Evolutionary conservation across 2,888 invertebrate species (phyloP), one percentile per base, ranked within the genome.

Genomic region (Stenotaenia linearis): DNA sequence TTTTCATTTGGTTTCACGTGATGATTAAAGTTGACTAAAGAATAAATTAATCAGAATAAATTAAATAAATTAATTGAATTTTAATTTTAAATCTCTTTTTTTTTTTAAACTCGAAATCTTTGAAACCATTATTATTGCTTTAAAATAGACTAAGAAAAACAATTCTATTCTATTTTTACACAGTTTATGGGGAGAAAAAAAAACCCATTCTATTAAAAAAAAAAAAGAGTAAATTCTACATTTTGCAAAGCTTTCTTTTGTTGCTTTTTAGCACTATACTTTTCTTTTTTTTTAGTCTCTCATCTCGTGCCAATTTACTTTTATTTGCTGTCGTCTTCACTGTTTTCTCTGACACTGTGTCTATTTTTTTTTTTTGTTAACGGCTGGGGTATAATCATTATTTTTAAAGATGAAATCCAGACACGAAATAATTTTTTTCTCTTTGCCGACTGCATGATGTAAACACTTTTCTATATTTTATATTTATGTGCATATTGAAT

Each of bases 401-500:
- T n/a, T 56, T 56, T 56, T 56, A 56, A 56, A 56, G 56, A 6
- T 21, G 56, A 56, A 56, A n/a, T n/a, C n/a, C n/a, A n/a, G n/a
- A n/a, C n/a, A n/a, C n/a, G n/a, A n/a, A n/a, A n/a, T n/a, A n/a
- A n/a, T n/a, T n/a, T n/a, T n/a, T n/a, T n/a, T n/a, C n/a, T n/a
- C 7, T 56, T 5, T 56, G n/a, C 7, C 18, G n/a, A 56, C 56
- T 23, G 21, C 21, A 56, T 56, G 18, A 56, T 56, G 18, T 56
- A n/a, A 56, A 56, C 56, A 40, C 3, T 40, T 32, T n/a, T 35
- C 28, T 32, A 3, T 40, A n/a, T 15, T 75, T 0, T 18, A 7
- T 56, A 56, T 56, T 56, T 56, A 56, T 56, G 56, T 77, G 35
- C 25, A 77, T 77, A 25, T 56, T 78, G 10, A n/a, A 77, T n/a